Evolutionary conservation across 2,888 invertebrate species (phyloP), one percentile per base, ranked within the genome.

Genomic region (Frankliniella fusca): DNA sequence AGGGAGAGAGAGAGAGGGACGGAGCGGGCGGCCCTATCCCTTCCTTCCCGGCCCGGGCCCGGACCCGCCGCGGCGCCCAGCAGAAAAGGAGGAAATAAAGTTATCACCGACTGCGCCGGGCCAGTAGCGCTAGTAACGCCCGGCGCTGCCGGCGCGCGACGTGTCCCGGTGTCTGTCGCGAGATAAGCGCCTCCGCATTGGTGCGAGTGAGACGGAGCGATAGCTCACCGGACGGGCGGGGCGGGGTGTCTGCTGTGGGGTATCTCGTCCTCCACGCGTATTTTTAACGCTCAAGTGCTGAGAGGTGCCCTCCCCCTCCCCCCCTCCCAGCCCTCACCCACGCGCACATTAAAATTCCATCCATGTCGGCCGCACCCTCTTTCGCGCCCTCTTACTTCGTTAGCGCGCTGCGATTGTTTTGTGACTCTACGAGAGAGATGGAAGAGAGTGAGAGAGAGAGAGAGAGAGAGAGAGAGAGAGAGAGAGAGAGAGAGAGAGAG

Each of bases 361-460:
- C 70, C 70, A 23, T 70, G 70, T 70, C 23, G 23, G 23, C n/a
- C 70, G 70, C 70, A 70, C 70, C 70, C 70, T 23, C 70, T 70
- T 70, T 70, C 70, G 70, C 70, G 70, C 70, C 23, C 70, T 70
- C 70, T 70, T 70, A 70, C 70, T 70, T 70, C 70, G 70, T 70
- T 70, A 70, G 70, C 70, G 23, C 70, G n/a, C 70, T 7, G 70
- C 70, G 70, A 70, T 70, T 70, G 70, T 70, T 70, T 70, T 70
- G 70, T 70, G 70, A 70, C 70, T 70, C 70, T 20, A 9, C 3
- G 23, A 27, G 11, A 27, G 23, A 5, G 23, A 23, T 7, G 23
- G 23, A 11, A 11, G n/a, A 23, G 70, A 11, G 5, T 11, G 54
- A 23, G 23, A 23, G 23, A 23, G 70, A 70, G 18, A 20, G 11